Percentiles rank a stretch among this genome's conserved stretches.
Conservation (phyloP, 2,113 vertebrate species). For the Genyomyrus donnyi region DNA sequence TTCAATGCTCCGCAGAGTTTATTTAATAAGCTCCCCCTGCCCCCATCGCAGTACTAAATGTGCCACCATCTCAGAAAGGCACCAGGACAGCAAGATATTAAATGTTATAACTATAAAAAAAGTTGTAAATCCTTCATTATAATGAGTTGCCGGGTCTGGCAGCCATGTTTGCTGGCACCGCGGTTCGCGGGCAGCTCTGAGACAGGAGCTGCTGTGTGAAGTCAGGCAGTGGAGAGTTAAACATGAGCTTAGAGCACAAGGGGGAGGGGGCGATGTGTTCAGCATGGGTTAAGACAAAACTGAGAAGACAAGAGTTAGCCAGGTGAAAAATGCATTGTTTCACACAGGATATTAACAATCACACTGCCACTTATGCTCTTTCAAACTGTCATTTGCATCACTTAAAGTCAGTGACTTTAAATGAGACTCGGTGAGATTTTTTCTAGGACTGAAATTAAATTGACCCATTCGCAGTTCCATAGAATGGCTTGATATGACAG, state of each 20-base stretch:
- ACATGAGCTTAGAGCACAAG: neutral
- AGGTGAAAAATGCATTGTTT: conserved; percentile 24
- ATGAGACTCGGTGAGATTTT: conserved; percentile 46
- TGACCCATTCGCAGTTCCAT: conserved; percentile 48
- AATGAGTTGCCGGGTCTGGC: conserved; percentile 54
- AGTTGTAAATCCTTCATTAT: conserved; percentile 50
- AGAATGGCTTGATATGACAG: conserved; percentile 42
- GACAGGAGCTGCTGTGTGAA: conserved; percentile 15
- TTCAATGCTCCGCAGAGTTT: conserved; percentile 58
- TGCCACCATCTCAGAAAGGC: conserved; percentile 41
- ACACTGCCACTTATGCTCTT: conserved; percentile 33
- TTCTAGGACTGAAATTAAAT: conserved; percentile 47
- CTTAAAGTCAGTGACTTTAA: conserved; percentile 46
- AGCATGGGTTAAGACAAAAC: conserved; percentile 26
- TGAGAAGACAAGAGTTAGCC: conserved; percentile 25
- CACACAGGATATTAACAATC: conserved; percentile 23
- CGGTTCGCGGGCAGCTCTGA: conserved; percentile 30
- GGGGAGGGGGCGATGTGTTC: neutral
- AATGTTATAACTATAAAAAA: conserved; percentile 44
- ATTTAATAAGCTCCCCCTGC: conserved; percentile 56
- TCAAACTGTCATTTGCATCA: conserved; percentile 41
- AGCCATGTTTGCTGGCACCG: conserved; percentile 31
- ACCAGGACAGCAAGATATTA: conserved; percentile 49
- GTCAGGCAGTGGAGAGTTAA: neutral
- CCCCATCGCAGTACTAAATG: conserved; percentile 48